phyloP scores from a whole-genome alignment of 2,888 invertebrate species.

The Chorisops tibialis region DNA sequence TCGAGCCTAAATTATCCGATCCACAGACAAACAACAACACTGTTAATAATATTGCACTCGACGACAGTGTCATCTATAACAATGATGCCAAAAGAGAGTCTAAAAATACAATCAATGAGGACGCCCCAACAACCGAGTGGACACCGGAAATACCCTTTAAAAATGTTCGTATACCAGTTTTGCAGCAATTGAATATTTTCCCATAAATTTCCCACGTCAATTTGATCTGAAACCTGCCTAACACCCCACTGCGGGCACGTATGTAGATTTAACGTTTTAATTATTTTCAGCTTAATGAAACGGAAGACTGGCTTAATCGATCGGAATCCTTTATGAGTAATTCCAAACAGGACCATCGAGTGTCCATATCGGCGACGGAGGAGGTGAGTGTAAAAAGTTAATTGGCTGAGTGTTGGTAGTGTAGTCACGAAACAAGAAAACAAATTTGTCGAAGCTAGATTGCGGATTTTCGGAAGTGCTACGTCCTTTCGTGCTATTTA shows the following conservation, averaged over 20 bases:
- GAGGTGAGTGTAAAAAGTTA: conserved; percentile 42
- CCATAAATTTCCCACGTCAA: not conserved
- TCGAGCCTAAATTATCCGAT: conserved; percentile 20
- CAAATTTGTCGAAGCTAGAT: no score
- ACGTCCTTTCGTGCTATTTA: not conserved
- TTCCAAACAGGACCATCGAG: conserved; percentile 42
- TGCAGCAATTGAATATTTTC: not conserved
- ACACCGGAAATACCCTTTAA: conserved; percentile 89
- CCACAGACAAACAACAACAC: conserved; percentile 27
- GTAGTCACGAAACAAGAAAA: no score
- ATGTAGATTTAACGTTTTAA: conserved; percentile 10
- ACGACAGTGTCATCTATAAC: not conserved
- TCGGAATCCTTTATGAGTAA: conserved; percentile 47
- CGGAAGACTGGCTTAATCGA: conserved; percentile 46
- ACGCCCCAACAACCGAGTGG: conserved; percentile 80
- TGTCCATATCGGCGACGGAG: conserved; percentile 48
- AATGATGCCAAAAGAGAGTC: conserved; percentile 39
- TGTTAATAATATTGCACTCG: conserved; percentile 1
- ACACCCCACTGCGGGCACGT: not conserved
- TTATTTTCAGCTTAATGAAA: conserved; percentile 45
- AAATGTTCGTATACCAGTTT: conserved; percentile 60
- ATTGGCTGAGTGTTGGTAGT: not conserved
- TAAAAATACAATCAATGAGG: conserved; percentile 62
- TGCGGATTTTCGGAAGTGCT: not conserved
- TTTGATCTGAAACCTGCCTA: no score